Evolutionary conservation across 2,888 invertebrate genomes (phyloP).

Genomic region (Bugula neritina): DNA sequence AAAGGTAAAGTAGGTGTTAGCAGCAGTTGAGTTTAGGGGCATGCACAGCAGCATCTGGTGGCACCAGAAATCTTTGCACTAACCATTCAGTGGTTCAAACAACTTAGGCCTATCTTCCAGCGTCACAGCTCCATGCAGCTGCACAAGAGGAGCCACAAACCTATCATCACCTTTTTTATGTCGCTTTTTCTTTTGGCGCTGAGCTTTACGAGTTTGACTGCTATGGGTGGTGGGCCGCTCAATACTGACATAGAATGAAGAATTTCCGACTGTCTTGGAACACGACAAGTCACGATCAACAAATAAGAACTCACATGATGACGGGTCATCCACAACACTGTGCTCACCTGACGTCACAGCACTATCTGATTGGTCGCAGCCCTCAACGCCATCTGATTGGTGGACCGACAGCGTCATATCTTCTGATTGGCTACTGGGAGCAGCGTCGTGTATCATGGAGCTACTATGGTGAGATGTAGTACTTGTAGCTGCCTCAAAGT

Average conservation of each 20-base stretch:
- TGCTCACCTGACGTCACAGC: not conserved
- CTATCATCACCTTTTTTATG: not conserved
- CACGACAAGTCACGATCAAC: not conserved
- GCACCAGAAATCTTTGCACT: conserved; percentile 31
- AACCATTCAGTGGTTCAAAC: conserved; percentile 78
- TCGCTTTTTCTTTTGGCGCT: not conserved
- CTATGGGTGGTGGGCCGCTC: not conserved
- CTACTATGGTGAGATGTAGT: no score
- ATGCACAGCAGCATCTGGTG: no score
- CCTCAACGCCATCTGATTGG: not conserved
- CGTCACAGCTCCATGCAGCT: conserved; percentile 42
- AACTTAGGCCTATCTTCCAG: conserved; percentile 79
- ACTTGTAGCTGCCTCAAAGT: no score
- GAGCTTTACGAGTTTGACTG: not conserved
- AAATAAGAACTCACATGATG: conserved; percentile 4
- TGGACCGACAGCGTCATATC: not conserved
- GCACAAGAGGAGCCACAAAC: conserved; percentile 30
- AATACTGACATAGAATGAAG: conserved; percentile 1
- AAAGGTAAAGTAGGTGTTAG: no score
- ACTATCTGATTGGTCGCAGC: not conserved
- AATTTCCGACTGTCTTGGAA: not conserved
- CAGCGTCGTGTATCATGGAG: no score
- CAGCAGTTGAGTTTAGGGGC: no score
- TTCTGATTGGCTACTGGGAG: not conserved
- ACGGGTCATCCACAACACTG: not conserved